phyloP scores from a whole-genome alignment of 2,113 vertebrate species.

The Pteropus alecto region DNA sequence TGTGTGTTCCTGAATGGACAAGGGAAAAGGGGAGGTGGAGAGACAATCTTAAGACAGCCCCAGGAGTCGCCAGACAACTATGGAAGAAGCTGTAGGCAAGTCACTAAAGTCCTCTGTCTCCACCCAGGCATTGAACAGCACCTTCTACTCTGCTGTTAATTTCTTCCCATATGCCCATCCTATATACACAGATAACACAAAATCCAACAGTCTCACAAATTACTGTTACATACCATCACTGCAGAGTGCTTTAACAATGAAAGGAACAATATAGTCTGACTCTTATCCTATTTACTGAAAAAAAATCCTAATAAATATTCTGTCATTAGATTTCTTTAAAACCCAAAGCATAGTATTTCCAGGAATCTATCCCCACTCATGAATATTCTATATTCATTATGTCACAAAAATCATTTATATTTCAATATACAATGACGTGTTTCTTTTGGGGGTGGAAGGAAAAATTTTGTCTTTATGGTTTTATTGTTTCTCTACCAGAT shows the following conservation, averaged over 20 bases:
- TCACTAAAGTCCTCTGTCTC: background rate
- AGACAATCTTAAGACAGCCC: background rate
- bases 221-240: background rate
- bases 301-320: background rate
- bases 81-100: background rate
- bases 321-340: slow-evolving; percentile 23
- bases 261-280: background rate
- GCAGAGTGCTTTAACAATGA: background rate
- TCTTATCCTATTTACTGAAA: background rate
- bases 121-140: background rate
- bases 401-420: background rate
- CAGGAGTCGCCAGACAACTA: background rate
- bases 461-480: background rate
- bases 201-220: background rate
- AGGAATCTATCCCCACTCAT: background rate
- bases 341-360: background rate
- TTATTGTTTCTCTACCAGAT: slow-evolving; percentile 50
- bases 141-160: background rate
- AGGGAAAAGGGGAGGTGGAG: background rate
- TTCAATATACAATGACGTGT: background rate
- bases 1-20: background rate
- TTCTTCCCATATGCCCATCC: background rate
- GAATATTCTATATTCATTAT: slow-evolving; percentile 47
- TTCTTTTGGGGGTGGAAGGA: background rate
- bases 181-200: background rate